A percentile compares a stretch with the other conserved stretches of the same genome.
phyloP scores from a whole-genome alignment of 2,113 vertebrate genomes.

The Osmerus eperlanus region DNA sequence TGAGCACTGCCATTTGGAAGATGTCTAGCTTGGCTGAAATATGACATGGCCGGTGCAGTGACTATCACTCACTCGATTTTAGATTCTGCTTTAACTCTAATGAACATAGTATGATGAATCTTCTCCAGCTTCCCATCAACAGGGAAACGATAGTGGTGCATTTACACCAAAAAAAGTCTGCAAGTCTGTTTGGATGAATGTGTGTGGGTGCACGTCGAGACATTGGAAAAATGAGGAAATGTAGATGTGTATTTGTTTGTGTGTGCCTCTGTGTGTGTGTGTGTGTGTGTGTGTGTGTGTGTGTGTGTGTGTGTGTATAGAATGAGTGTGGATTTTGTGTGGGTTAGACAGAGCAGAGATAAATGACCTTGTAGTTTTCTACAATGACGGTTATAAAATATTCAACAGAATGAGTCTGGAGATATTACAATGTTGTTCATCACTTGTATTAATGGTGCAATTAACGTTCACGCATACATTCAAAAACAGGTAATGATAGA shows the following conservation, averaged over 20 bases:
- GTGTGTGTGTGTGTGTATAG: background rate
- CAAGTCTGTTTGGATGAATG: background rate
- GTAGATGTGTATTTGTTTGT: background rate
- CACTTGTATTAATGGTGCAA: background rate
- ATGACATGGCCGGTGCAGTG: conserved; percentile 34
- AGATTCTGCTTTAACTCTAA: conserved; percentile 33
- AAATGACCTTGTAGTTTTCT: background rate
- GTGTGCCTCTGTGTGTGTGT: background rate
- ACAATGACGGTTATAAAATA: background rate
- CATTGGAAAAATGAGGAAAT: background rate
- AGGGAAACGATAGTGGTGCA: too few species aligned
- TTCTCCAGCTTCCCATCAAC: background rate
- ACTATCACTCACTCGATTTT: conserved; percentile 42
- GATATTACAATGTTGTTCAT: conserved; percentile 1
- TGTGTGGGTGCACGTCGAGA: conserved; percentile 8
- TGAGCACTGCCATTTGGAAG: conserved; percentile 41
- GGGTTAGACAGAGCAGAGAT: background rate
- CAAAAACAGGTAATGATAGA: background rate
- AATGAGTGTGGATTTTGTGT: background rate
- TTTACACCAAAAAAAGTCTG: background rate
- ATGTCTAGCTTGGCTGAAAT: conserved; percentile 39
- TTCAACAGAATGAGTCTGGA: background rate
- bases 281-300: background rate
- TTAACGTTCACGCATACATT: background rate
- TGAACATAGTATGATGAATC: conserved; percentile 41